Conservation (phyloP, 2,888 invertebrate species). For the Aphidoletes aphidimyza region DNA sequence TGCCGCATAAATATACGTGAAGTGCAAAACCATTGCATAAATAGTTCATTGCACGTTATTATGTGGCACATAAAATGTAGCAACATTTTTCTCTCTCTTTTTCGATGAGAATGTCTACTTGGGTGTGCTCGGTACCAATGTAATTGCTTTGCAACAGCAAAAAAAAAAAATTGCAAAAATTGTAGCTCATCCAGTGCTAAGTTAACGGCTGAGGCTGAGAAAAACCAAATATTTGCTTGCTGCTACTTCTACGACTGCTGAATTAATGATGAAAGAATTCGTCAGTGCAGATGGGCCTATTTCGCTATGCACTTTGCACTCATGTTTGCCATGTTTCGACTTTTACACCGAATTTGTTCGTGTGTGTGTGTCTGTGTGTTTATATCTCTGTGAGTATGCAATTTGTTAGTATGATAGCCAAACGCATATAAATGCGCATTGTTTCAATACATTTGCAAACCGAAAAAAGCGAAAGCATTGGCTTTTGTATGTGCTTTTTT, state of each 20-base stretch:
- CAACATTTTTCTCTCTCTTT: too few relatives aligned
- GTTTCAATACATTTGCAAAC: background rate
- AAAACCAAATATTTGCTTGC: constrained; percentile 32
- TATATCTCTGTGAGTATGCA: background rate
- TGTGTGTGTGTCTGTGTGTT: background rate
- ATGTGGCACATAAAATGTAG: too few relatives aligned
- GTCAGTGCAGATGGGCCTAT: constrained; percentile 46
- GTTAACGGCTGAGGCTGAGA: constrained; percentile 14
- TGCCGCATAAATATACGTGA: constrained; percentile 49
- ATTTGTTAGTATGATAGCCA: background rate
- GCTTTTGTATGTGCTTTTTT: too few relatives aligned
- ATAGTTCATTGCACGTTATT: constrained; percentile 35
- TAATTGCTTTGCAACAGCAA: constrained; percentile 13
- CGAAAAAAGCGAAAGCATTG: background rate
- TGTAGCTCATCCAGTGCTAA: background rate
- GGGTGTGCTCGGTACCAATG: background rate
- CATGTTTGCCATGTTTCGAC: too few relatives aligned
- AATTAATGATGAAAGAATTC: constrained; percentile 49
- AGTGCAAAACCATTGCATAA: background rate
- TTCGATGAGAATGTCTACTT: too few relatives aligned
- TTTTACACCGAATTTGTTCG: too few relatives aligned
- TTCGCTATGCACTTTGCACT: background rate
- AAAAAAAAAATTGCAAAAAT: too few relatives aligned
- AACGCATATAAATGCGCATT: constrained; percentile 19
- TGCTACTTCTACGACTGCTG: constrained; percentile 7